Base-by-base conservation (phyloP, 1,140 invertebrate genomes). In the Branchinecta lindahli region DNA sequence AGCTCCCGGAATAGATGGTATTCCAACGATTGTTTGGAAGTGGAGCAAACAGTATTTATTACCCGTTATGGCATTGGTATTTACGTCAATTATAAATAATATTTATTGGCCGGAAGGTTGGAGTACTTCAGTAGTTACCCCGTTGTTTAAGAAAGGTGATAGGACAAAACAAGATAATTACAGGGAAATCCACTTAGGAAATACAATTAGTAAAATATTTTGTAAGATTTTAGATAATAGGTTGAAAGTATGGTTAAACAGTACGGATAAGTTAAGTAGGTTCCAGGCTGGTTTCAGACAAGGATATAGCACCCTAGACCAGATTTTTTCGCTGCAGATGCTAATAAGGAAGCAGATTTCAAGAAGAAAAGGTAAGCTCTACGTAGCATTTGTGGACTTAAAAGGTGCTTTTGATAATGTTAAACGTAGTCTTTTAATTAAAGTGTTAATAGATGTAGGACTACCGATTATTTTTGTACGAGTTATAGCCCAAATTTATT, bases 391-490 rank as follows among this genome's bases (percentile, higher is more conserved):
- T 61, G 18, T 61, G 1, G 52, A 61, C 6, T 15, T 61, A 4
- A 61, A 61, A 61, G 52, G 18, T 15, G 52, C 52, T 61, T 61
- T 61, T 61, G 52, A 61, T 3, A 61, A 61, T 61, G 52, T 61
- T 61, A 15, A 20, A 15, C 12, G 12, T 12, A 12, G 4, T 61
- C 52, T 61, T 15, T 61, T 61, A 61, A 61, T 61, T 12, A 20
- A 15, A 15, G 18, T 12, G 12, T 61, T 61, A 20, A 61, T 61
- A 61, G 2, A 61, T 12, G 52, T 61, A 61, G 18, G 52, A 15
- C 52, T 61, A 12, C 52, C 52, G 18, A 61, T 61, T 20, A 12
- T 61, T 12, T 61, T 61, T 61, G 18, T n/a, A n/a, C n/a, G n/a
- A n/a, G n/a, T 61, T 61, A 15, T 61, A 61, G 52, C 18, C 18